phyloP scores from a whole-genome alignment of 1,140 invertebrate genomes.

The Samia ricini region DNA sequence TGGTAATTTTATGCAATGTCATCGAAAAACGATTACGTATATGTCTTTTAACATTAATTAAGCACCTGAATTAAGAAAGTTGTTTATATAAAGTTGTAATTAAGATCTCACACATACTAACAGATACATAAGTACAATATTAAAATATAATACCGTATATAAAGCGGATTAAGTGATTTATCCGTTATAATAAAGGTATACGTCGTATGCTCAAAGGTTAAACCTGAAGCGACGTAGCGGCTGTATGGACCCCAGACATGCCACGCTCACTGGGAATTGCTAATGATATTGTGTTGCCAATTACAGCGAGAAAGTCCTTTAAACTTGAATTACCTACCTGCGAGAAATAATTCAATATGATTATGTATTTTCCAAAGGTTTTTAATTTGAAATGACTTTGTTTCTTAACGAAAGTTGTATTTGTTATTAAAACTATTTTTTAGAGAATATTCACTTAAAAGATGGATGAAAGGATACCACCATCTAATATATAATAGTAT shows the following conservation, averaged over 20 bases:
- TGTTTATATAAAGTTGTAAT: too few relatives aligned
- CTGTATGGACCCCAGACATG: neutral
- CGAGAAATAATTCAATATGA: neutral
- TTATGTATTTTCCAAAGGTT: neutral
- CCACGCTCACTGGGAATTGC: conserved; percentile 15
- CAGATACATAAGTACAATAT: neutral
- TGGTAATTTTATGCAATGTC: too few relatives aligned
- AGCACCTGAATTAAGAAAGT: too few relatives aligned
- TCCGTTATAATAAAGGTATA: conserved; percentile 13
- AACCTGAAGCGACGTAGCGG: conserved; percentile 4
- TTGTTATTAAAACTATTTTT: too few relatives aligned
- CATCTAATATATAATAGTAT: too few relatives aligned
- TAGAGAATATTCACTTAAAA: too few relatives aligned
- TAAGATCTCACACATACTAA: too few relatives aligned
- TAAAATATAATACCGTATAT: neutral
- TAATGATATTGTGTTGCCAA: conserved; percentile 11
- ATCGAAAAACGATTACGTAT: too few relatives aligned
- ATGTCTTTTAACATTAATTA: too few relatives aligned
- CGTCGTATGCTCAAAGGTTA: conserved; percentile 1
- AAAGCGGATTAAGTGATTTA: conserved; percentile 5
- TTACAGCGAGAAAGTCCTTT: conserved; percentile 7
- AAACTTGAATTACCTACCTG: neutral
- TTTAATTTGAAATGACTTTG: neutral
- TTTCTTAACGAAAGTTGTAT: neutral
- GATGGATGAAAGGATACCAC: too few relatives aligned